A percentile compares a stretch with the other conserved stretches of the same genome.
Evolutionary conservation across 2,797 vertebrate genomes (phyloP).

Genomic region (Eurystomus glaucurus): DNA sequence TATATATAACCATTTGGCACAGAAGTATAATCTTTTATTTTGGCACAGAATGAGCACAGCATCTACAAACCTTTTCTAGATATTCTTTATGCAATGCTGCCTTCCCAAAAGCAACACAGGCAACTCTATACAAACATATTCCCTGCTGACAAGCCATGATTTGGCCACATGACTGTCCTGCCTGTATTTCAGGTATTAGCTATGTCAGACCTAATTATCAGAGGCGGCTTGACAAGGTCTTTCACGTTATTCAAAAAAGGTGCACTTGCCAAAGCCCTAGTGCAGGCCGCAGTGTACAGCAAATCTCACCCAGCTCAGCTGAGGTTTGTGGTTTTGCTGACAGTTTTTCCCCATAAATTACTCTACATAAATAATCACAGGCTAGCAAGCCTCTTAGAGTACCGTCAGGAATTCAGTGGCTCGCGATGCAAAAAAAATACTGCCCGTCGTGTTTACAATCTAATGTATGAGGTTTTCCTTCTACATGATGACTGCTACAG

Average conservation of each 20-base stretch:
- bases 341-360: not conserved
- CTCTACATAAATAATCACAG: not conserved
- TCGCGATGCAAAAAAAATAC: not conserved
- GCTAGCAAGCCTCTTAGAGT: not conserved
- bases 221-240: slow-evolving; percentile 9
- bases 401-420: not conserved
- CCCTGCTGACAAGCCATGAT: slow-evolving; percentile 15
- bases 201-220: slow-evolving; percentile 31
- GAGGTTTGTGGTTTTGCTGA: slow-evolving; percentile 13
- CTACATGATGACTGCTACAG: not conserved
- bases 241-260: slow-evolving; percentile 2
- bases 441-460: not conserved
- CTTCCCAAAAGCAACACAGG: slow-evolving; percentile 24
- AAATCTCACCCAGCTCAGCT: not conserved
- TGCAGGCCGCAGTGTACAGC: not conserved
- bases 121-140: slow-evolving; percentile 34
- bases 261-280: slow-evolving; percentile 4
- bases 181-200: slow-evolving; percentile 30
- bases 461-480: not conserved
- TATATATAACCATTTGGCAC: not conserved
- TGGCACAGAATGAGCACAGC: not conserved
- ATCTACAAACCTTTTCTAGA: not conserved
- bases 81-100: not conserved
- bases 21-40: not conserved
- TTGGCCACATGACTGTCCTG: not conserved